Percentiles rank a stretch among this genome's conserved stretches.
Conservation (phyloP, 1,140 invertebrate species). For the Saccostrea glomerata region DNA sequence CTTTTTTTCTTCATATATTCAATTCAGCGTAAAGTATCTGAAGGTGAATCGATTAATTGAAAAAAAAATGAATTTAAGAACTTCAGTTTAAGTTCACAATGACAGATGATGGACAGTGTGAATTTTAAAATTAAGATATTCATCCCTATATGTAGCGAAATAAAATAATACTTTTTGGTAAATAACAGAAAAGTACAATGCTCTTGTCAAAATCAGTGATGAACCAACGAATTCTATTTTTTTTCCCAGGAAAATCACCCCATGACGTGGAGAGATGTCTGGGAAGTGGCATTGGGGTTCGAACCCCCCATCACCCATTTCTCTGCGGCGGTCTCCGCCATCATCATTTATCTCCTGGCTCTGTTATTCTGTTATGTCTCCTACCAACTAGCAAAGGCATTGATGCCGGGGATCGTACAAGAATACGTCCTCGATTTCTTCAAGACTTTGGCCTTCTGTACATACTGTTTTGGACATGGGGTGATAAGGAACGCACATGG, state of each 20-base stretch:
- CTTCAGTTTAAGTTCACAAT: too few species aligned
- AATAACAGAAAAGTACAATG: too few species aligned
- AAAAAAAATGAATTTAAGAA: too few species aligned
- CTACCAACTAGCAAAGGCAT: slow-evolving; percentile 8
- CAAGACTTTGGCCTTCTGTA: slow-evolving; percentile 48
- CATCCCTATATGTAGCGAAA: too few species aligned
- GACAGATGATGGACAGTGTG: too few species aligned
- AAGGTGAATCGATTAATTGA: too few species aligned
- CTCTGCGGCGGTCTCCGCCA: background rate
- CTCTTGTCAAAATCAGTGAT: too few species aligned
- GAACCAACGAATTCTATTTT: too few species aligned
- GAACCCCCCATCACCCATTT: slow-evolving; percentile 30
- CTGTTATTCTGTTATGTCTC: slow-evolving; percentile 15
- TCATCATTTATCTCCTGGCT: slow-evolving; percentile 22
- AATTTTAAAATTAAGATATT: too few species aligned
- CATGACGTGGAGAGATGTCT: slow-evolving; percentile 43
- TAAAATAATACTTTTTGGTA: too few species aligned
- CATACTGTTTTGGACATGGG: slow-evolving; percentile 40
- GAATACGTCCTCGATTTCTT: slow-evolving; percentile 42
- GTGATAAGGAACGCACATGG: slow-evolving; percentile 38
- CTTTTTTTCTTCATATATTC: too few species aligned
- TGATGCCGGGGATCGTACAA: background rate
- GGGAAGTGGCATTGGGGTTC: background rate
- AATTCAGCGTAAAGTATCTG: too few species aligned
- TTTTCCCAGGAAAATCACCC: background rate